phyloP scores from a whole-genome alignment of 1,140 invertebrate genomes.

The Megathymus violae region DNA sequence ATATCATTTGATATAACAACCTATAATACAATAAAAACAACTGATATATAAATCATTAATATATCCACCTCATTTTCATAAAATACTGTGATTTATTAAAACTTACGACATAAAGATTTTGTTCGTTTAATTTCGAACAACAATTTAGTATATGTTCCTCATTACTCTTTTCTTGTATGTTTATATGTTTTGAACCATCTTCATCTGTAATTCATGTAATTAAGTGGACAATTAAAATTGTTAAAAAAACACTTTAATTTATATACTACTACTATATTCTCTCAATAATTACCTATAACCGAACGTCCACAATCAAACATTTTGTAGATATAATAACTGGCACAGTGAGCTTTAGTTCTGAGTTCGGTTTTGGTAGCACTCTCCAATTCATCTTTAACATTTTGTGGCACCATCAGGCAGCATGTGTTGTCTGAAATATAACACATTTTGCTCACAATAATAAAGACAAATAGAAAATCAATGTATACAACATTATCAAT shows the following conservation, averaged over 20 bases:
- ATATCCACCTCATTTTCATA: too few species aligned
- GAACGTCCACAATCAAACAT: constrained; percentile 42
- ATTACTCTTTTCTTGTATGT: constrained; percentile 1
- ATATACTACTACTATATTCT: neutral
- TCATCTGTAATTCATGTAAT: constrained; percentile 21
- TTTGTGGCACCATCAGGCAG: constrained; percentile 45
- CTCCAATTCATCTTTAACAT: constrained; percentile 46
- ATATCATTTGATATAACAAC: constrained; percentile 51
- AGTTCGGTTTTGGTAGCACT: constrained; percentile 31
- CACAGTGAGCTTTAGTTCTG: constrained; percentile 38
- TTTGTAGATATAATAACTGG: constrained; percentile 44
- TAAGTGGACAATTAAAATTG: neutral
- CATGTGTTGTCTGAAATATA: constrained; percentile 53
- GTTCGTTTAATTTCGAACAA: constrained; percentile 40
- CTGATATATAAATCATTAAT: too few species aligned
- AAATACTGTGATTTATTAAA: neutral
- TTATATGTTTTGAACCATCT: constrained; percentile 21
- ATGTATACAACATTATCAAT: too few species aligned
- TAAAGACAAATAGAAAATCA: too few species aligned
- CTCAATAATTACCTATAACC: constrained; percentile 43
- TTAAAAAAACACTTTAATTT: neutral
- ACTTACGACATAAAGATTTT: constrained; percentile 53
- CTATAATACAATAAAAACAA: constrained; percentile 41
- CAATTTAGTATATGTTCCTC: constrained; percentile 35
- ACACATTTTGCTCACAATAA: too few species aligned